These are phyloP conservation scores for Grantiella picta DNA, from an alignment of 2,113 vertebrate species.

Conservation along the genomic window DNA sequence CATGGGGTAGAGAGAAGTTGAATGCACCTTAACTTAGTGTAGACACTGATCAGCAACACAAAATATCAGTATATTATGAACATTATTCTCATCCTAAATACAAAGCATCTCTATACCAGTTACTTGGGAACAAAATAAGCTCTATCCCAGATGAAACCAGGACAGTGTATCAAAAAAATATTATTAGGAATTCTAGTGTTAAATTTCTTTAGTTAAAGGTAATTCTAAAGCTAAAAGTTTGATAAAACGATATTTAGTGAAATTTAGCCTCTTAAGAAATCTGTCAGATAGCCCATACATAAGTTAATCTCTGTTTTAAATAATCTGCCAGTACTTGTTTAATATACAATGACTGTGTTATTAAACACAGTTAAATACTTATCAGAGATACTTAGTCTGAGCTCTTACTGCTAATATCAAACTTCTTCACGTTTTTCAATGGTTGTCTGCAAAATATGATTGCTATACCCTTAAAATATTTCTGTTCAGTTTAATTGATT, in stretches of 20 bases:
- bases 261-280: background rate
- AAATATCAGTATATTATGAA: background rate
- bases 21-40: background rate
- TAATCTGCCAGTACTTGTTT: conserved; percentile 10
- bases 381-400: background rate
- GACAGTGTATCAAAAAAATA: background rate
- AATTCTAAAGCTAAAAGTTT: background rate
- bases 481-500: background rate
- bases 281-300: background rate
- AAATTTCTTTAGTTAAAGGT: background rate
- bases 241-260: background rate
- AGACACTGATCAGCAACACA: background rate
- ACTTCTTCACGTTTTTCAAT: background rate
- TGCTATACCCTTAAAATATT: background rate
- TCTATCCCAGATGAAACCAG: background rate
- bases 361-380: background rate
- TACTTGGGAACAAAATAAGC: background rate
- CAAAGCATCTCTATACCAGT: background rate
- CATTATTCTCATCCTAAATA: background rate
- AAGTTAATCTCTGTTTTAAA: background rate
- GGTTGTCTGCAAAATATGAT: background rate
- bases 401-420: background rate
- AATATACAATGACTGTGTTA: background rate
- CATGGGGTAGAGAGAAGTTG: background rate
- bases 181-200: background rate